Base-by-base conservation (phyloP, 2,888 invertebrate species). In the Proisotoma minuta region DNA sequence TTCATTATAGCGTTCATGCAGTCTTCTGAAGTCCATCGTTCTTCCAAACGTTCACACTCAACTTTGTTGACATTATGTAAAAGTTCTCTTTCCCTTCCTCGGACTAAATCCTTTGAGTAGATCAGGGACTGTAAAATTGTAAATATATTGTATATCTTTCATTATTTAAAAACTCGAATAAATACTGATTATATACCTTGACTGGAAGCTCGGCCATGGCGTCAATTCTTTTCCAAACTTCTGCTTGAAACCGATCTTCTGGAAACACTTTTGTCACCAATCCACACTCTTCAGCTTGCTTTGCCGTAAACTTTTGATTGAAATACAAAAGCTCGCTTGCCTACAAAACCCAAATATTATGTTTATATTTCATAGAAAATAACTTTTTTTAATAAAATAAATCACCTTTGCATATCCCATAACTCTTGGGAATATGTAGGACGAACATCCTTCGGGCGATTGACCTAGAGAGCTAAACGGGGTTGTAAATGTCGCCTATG, bases 381-480 rank as follows among this genome's bases (percentile, higher is more conserved):
- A 24, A 22, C 4, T 24, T 10, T 22, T 50, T 5, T 5, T 28
- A 50, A 58, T 18, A 65, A 76, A 85, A 57, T 34, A 3, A 3
- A 69, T 58, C 65, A 80, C 88, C 81, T 89, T 91, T 62, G 87
- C 85, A 57, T 83, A 82, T 4, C 97, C 97, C 80, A 98, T 84
- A 56, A 94, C 80, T 74, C 81, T 81, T 0, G 97, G 92, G 77
- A 95, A 94, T 58, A 86, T 86, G 73, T 85, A 88, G 22, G 91
- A 86, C 2, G 95, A 92, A 76, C 92, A 91, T 23, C 88, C 95
- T 81, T 98, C 97, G 18, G 94, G 87, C 34, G 87, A 84, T 70
- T 96, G 81, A 1, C 94, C 95, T 60, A 96, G 78, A 70, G 83
- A 82, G 20, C 87, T 84, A 77, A 98, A 98, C 5, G 97, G 97